Evolutionary conservation across 92 coral and sea anemone species (phyloP), one percentile per base, ranked within the genome.

Genomic region (Montipora capitata): DNA sequence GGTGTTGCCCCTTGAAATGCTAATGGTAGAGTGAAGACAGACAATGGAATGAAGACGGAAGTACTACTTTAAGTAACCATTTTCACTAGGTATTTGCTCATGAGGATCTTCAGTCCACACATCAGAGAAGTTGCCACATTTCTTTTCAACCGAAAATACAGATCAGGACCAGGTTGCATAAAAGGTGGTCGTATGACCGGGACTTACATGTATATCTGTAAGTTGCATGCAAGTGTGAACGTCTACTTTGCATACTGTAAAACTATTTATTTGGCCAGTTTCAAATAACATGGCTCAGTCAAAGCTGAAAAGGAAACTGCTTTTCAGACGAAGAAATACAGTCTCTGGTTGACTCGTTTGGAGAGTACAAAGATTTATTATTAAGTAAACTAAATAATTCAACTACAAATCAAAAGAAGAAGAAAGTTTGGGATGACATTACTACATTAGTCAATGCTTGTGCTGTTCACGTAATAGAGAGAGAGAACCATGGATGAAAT

Each of bases 281-380:
- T 16, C 16, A 44, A n/a, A 51, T 14, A 73, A 44, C 38, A 44
- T 73, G 78, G 39, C 51, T 41, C 17, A 71, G 57, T 41, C 76
- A 3, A 73, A 73, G 40, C 38, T 18, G 40, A 73, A 73, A 18
- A 51, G 39, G 40, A 44, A 73, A 20, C 78, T n/a, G 38, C 61
- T 73, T 77, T 57, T 77, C 81, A 77, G 81, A 77, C 68, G 17
- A 62, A 4, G 81, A 77, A 27, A 77, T 77, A n/a, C 45, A 68
- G 40, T 77, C 15, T 77, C 68, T 77, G 13, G 57, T 77, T 40
- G 64, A 56, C 20, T 51, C 57, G 51, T 77, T 77, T 38, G 51
- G 18, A 27, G 20, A 56, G 17, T 3, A 77, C 67, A 54, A 56
- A 77, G 81, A 77, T 13, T 4, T 77, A 7, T 38, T 77, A 14